Conservation (phyloP, 2,797 vertebrate species). For the Aselliscus stoliczkanus region DNA sequence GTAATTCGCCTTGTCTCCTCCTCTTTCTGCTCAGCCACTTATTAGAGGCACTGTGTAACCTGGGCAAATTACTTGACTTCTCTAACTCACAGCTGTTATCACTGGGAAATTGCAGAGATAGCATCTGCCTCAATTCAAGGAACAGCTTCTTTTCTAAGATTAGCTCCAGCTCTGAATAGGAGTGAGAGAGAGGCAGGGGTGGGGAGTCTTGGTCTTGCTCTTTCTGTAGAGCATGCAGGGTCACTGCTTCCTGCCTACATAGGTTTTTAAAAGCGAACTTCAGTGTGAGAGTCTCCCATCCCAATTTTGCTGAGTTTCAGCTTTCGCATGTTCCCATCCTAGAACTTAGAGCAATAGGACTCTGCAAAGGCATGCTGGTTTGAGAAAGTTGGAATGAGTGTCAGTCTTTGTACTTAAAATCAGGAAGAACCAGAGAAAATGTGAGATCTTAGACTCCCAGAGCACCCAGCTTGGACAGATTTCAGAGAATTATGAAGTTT, state of each 20-base stretch:
- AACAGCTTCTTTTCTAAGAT: not conserved
- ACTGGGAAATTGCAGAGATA: not conserved
- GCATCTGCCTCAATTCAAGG: not conserved
- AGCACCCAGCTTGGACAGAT: not conserved
- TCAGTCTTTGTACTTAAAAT: not conserved
- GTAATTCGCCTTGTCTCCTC: not conserved
- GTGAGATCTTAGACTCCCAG: not conserved
- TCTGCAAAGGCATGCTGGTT: not conserved
- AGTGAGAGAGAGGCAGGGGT: too few relatives aligned
- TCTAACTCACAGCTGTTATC: not conserved
- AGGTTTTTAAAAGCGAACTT: not conserved
- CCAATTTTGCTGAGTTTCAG: not conserved
- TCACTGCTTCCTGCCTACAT: not conserved
- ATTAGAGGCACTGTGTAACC: not conserved
- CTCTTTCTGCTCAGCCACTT: not conserved
- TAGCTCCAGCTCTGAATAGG: not conserved
- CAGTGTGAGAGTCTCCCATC: not conserved
- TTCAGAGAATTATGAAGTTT: not conserved
- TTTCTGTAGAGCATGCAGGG: not conserved
- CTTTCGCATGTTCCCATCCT: not conserved
- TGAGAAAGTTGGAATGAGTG: not conserved
- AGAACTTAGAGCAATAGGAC: not conserved
- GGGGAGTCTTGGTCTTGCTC: not conserved
- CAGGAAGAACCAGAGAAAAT: not conserved
- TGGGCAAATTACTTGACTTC: not conserved